These are phyloP conservation scores for Cynaeus angustus DNA, from an alignment of 2,888 invertebrate species.

Conservation along the genomic window DNA sequence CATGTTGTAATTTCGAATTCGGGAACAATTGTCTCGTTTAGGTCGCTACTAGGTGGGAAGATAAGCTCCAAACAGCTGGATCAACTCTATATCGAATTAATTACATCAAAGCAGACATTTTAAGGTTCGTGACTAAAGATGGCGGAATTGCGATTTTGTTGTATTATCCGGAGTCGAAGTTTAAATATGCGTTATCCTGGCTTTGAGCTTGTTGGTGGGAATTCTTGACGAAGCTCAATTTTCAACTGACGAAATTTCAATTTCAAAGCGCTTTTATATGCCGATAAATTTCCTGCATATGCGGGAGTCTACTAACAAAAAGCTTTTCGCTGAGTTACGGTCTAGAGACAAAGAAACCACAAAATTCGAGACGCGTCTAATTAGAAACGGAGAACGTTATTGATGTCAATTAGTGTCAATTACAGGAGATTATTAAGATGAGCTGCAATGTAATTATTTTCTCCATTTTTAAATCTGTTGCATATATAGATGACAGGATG, in stretches of 20 bases:
- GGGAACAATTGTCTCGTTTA: constrained; percentile 37
- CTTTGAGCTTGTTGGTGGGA: constrained; percentile 28
- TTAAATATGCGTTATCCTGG: constrained; percentile 13
- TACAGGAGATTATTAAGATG: constrained; percentile 29
- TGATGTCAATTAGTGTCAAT: constrained; percentile 48
- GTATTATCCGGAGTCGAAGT: background rate
- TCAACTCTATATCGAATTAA: constrained; percentile 25
- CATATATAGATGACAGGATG: background rate
- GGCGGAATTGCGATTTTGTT: background rate
- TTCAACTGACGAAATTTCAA: constrained; percentile 36
- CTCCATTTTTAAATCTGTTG: background rate
- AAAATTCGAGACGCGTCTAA: constrained; percentile 23
- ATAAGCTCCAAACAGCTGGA: constrained; percentile 16
- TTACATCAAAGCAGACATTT: constrained; percentile 29
- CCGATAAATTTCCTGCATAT: constrained; percentile 33
- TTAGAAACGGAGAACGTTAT: constrained; percentile 30
- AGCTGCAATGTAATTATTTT: constrained; percentile 39
- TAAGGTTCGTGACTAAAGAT: constrained; percentile 24
- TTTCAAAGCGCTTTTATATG: constrained; percentile 39
- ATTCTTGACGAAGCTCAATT: constrained; percentile 29
- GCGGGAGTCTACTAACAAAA: constrained; percentile 16
- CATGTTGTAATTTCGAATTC: constrained; percentile 31
- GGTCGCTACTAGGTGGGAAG: constrained; percentile 10
- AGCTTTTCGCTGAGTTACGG: constrained; percentile 5
- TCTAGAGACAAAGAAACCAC: constrained; percentile 35